A percentile compares a stretch with the other conserved stretches of the same genome.
These are phyloP conservation scores for Podabrus alpinus DNA, from an alignment of 2,888 invertebrate genomes.

Conservation along the genomic window DNA sequence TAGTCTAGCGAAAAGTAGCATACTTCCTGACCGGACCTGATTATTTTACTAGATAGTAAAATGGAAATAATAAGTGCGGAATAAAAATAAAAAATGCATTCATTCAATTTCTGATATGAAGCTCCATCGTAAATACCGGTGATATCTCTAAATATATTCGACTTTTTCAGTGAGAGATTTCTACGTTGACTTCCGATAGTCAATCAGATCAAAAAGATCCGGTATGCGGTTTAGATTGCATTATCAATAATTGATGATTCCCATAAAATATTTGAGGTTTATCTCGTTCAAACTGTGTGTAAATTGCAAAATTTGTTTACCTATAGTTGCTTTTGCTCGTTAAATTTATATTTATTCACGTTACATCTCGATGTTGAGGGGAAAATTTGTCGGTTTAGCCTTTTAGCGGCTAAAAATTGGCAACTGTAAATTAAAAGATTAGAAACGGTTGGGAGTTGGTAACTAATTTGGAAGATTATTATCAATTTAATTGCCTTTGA, in stretches of 20 bases:
- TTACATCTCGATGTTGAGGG: neutral
- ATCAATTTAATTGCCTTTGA: neutral
- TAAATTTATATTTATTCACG: neutral
- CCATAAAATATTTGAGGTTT: constrained; percentile 11
- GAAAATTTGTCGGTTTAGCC: neutral
- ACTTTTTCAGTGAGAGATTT: neutral
- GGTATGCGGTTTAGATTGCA: constrained; percentile 21
- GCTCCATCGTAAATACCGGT: neutral
- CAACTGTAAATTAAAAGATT: neutral
- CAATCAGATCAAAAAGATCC: constrained; percentile 12
- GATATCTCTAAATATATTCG: neutral
- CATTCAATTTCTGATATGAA: neutral
- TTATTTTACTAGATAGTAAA: too few species aligned
- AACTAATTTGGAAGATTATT: neutral
- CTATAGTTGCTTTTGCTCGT: neutral
- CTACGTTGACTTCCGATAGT: constrained; percentile 8
- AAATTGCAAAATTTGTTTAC: neutral
- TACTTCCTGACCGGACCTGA: too few species aligned
- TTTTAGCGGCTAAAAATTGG: neutral
- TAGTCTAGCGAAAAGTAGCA: too few species aligned
- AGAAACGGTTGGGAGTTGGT: neutral
- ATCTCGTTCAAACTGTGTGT: constrained; percentile 7
- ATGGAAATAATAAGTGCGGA: too few species aligned
- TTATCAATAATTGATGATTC: constrained; percentile 24
- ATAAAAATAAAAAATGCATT: neutral